A percentile compares a stretch with the other conserved stretches of the same genome.
Conservation (phyloP, 2,888 invertebrate species). For the Calameuta filiformis region DNA sequence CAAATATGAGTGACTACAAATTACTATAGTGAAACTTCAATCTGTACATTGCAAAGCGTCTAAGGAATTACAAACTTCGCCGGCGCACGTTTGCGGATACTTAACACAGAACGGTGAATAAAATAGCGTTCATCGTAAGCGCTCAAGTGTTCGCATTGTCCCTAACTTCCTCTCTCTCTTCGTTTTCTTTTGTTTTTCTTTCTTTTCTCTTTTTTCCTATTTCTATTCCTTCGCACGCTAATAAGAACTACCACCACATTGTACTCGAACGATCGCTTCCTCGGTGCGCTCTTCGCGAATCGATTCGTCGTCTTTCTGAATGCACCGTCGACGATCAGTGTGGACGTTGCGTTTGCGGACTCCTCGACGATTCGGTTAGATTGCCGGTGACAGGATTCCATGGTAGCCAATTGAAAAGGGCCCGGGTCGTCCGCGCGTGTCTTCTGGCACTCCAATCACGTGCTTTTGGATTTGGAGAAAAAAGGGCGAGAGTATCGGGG, state of each 20-base stretch:
- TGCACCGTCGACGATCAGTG: not conserved
- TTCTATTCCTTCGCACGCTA: not conserved
- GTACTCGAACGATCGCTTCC: not conserved
- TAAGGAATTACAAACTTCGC: conserved; percentile 24
- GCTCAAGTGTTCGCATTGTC: not conserved
- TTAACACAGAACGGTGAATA: conserved; percentile 10
- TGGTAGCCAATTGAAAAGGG: not conserved
- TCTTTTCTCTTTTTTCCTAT: not conserved
- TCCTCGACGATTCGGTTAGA: not conserved
- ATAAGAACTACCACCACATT: not conserved
- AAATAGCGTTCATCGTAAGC: not conserved
- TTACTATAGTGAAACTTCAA: conserved; percentile 24
- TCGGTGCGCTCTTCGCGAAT: not conserved
- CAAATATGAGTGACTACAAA: conserved; percentile 26
- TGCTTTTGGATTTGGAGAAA: not conserved
- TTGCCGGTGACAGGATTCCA: not conserved
- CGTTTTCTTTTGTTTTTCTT: not conserved
- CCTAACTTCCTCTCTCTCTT: not conserved
- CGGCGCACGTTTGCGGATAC: conserved; percentile 26
- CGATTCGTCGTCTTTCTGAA: not conserved
- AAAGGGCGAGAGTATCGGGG: not conserved
- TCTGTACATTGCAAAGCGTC: conserved; percentile 31
- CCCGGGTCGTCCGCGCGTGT: not conserved
- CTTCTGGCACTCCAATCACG: not conserved
- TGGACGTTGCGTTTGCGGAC: not conserved